A percentile compares a stretch with the other conserved stretches of the same genome.
phyloP scores from a whole-genome alignment of 37 sponge, comb jelly and placozoan genomes.

The Petrosia ficiformis region DNA sequence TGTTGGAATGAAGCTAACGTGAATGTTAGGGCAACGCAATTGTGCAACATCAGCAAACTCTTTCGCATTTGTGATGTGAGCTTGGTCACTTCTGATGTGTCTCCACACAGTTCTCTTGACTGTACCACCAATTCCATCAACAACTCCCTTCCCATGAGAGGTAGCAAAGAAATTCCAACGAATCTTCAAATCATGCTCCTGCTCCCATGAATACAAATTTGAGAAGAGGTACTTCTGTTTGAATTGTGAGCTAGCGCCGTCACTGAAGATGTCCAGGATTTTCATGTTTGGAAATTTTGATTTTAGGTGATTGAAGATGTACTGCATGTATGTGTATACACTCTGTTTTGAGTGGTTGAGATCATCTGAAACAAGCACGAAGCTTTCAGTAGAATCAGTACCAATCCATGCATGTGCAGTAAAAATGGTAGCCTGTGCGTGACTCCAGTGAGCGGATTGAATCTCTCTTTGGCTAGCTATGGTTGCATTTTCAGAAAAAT shows the following conservation, averaged over 20 bases:
- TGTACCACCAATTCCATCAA: slow-evolving; percentile 43
- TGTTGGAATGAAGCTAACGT: slow-evolving; percentile 5
- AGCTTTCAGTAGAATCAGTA: background rate
- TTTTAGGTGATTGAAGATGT: slow-evolving; percentile 19
- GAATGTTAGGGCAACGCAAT: slow-evolving; percentile 12
- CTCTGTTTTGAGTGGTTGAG: slow-evolving; percentile 32
- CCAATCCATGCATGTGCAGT: slow-evolving; percentile 45
- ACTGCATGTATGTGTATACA: slow-evolving; percentile 33
- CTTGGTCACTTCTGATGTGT: slow-evolving; percentile 16
- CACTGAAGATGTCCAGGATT: slow-evolving; percentile 28
- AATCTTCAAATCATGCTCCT: slow-evolving; percentile 15
- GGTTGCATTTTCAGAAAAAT: slow-evolving; percentile 46
- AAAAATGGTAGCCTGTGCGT: slow-evolving; percentile 33
- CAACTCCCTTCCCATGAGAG: slow-evolving; percentile 34
- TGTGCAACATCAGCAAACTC: slow-evolving; percentile 27
- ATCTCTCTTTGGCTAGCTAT: slow-evolving; percentile 23
- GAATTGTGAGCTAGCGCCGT: slow-evolving; percentile 40
- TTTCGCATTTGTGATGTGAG: slow-evolving; percentile 3
- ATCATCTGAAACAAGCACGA: slow-evolving; percentile 43
- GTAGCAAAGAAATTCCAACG: slow-evolving; percentile 41
- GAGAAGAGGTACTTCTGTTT: slow-evolving; percentile 41
- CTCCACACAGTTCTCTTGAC: slow-evolving; percentile 39
- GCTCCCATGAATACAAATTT: slow-evolving; percentile 33
- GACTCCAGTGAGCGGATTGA: slow-evolving; percentile 33
- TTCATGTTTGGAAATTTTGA: slow-evolving; percentile 21